Evolutionary conservation across 2,797 vertebrate species (phyloP), one percentile per base, ranked within the genome.

Genomic region (Acropternis orthonyx): DNA sequence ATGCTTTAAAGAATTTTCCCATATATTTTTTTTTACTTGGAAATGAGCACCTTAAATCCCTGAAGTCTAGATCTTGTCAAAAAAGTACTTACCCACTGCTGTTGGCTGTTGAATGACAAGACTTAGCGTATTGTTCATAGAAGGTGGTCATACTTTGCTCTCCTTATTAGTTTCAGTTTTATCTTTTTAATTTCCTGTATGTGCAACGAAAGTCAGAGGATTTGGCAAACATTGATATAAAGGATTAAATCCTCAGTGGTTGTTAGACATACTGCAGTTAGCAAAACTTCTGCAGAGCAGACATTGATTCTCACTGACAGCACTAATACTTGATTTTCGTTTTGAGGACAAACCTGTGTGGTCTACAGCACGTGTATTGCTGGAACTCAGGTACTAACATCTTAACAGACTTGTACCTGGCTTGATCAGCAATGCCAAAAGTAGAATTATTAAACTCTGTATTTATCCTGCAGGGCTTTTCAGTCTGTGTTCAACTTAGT

Each of bases 111-210:
- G 55, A 85, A 77, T 72, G 49, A 80, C 52, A 63, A 52, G 49
- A 71, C 28, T 30, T 54, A 77, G 17, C 13, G 19, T 83, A 89
- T 71, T 77, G n/a, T 83, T 90, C 69, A 54, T 56, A 71, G 56
- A 74, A 80, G 37, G 34, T 88, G 32, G 36, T 65, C 59, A 62
- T 76, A 71, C 37, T 73, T 88, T 65, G 3, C 65, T 94, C 27
- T 92, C 48, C 34, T 88, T 85, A 80, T 88, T 90, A 83, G 41
- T 76, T 71, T 83, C 79, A 74, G 49, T 59, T 89, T 94, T 93
- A 85, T 83, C 90, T 92, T 93, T 96, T 92, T 90, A 88, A 88
- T 96, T 94, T 95, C 88, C 92, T 94, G 83, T 69, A 37, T 46
- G 71, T 67, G 63, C 46, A 94, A 79, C 28, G 55, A 43, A 92